These are phyloP conservation scores for Phoeniculus purpureus DNA, from an alignment of 2,797 vertebrate genomes.

Conservation along the genomic window DNA sequence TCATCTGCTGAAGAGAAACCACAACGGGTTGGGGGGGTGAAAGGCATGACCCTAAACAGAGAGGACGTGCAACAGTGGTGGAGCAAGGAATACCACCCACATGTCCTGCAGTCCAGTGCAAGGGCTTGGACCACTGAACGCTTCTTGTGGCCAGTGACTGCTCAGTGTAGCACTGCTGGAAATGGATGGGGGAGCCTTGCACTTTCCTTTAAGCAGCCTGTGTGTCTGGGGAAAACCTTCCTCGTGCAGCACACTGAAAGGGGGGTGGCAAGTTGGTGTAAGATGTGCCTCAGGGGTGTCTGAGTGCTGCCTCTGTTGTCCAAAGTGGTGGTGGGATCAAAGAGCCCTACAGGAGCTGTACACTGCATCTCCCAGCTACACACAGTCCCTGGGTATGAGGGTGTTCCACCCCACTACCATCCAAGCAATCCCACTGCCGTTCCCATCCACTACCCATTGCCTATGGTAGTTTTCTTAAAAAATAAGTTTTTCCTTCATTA, in stretches of 20 bases:
- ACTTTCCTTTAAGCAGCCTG: not conserved
- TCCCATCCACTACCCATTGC: not conserved
- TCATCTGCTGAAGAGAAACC: not conserved
- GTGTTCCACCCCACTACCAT: not conserved
- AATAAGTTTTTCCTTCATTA: not conserved
- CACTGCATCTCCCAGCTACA: not conserved
- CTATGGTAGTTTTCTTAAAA: not conserved
- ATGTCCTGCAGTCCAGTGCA: rapidly evolving
- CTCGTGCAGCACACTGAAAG: rapidly evolving
- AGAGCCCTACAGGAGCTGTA: not conserved
- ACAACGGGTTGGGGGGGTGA: too few relatives aligned
- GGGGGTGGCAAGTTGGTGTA: not conserved
- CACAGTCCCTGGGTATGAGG: not conserved
- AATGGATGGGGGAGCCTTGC: not conserved
- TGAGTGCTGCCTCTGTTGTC: not conserved
- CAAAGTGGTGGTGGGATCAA: rapidly evolving
- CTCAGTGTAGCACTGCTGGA: not conserved
- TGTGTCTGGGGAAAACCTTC: not conserved
- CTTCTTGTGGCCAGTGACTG: not conserved
- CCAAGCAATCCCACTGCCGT: not conserved
- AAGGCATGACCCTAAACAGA: not conserved
- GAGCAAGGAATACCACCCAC: not conserved
- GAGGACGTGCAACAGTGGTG: too few relatives aligned
- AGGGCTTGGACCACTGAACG: not conserved
- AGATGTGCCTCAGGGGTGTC: not conserved